Evolutionary conservation across 2,113 vertebrate species (phyloP).

Genomic region (Mystacornis crossleyi): DNA sequence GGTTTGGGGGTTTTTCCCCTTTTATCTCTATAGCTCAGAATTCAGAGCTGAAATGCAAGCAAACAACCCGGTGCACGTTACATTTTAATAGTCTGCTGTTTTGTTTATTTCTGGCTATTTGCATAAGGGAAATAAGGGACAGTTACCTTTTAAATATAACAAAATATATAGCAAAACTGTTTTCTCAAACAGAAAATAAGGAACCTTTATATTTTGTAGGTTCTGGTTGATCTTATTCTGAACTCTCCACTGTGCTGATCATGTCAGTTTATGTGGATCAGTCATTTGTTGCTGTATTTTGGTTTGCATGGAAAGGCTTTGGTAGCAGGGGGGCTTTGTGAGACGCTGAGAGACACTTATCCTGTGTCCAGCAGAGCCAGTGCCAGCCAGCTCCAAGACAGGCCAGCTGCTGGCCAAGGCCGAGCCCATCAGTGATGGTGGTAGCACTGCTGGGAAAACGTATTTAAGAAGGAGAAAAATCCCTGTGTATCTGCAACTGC

Average conservation of each 20-base stretch:
- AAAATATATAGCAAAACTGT: not conserved
- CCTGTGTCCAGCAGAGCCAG: not conserved
- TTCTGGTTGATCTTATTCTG: not conserved
- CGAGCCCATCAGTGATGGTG: not conserved
- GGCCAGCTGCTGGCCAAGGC: not conserved
- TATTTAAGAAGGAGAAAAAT: not conserved
- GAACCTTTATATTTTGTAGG: not conserved
- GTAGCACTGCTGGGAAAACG: rapidly evolving
- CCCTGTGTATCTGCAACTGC: not conserved
- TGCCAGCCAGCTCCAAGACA: not conserved
- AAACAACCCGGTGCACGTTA: not conserved
- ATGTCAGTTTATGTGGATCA: not conserved
- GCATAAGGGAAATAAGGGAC: not conserved
- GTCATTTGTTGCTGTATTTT: not conserved
- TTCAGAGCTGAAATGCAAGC: not conserved
- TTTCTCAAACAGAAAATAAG: not conserved
- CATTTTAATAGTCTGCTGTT: not conserved
- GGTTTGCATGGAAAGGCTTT: not conserved
- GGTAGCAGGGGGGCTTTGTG: not conserved
- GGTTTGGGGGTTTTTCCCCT: not conserved
- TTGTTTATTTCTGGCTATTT: not conserved
- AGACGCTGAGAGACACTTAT: not conserved
- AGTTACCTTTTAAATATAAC: not conserved
- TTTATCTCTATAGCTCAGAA: not conserved
- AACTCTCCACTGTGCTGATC: not conserved